phyloP scores from a whole-genome alignment of 2,888 invertebrate genomes.

The Drosophila lacicola region DNA sequence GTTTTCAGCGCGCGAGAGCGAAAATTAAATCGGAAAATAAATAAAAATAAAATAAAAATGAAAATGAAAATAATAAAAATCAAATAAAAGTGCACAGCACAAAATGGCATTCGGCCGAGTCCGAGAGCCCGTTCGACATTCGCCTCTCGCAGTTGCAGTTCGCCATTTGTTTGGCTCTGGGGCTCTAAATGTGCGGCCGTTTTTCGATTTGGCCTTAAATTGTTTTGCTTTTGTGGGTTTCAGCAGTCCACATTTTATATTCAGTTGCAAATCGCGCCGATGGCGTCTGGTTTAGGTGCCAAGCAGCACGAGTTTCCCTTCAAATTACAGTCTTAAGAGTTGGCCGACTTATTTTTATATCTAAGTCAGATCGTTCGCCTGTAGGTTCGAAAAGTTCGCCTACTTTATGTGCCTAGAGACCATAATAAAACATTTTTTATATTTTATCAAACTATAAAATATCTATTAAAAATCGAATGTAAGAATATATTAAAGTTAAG shows the following conservation, averaged over 20 bases:
- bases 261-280: slow-evolving; percentile 1
- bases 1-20: slow-evolving; percentile 6
- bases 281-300: slow-evolving; percentile 1
- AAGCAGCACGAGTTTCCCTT: slow-evolving; percentile 3
- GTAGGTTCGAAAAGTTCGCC: too few relatives aligned
- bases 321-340: too few relatives aligned
- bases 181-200: slow-evolving; percentile 41
- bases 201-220: slow-evolving; percentile 57
- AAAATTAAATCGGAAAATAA: slow-evolving; percentile 22
- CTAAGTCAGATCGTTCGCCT: too few relatives aligned
- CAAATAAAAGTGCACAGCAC: slow-evolving; percentile 25
- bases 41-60: slow-evolving; percentile 41
- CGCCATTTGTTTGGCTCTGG: slow-evolving; percentile 50
- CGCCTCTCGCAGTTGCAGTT: slow-evolving; percentile 20
- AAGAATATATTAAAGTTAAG: too few relatives aligned
- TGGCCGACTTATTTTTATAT: too few relatives aligned
- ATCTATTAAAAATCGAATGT: too few relatives aligned
- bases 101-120: slow-evolving; percentile 50
- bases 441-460: too few relatives aligned
- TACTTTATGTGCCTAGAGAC: too few relatives aligned
- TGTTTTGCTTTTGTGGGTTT: slow-evolving; percentile 35
- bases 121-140: slow-evolving; percentile 17
- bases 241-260: slow-evolving; percentile 17
- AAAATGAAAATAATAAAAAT: slow-evolving; percentile 37
- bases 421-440: too few relatives aligned